Percentiles rank a stretch among this genome's conserved stretches.
Conservation (phyloP, 1,140 invertebrate species). For the Zaprionus tsacasi region DNA sequence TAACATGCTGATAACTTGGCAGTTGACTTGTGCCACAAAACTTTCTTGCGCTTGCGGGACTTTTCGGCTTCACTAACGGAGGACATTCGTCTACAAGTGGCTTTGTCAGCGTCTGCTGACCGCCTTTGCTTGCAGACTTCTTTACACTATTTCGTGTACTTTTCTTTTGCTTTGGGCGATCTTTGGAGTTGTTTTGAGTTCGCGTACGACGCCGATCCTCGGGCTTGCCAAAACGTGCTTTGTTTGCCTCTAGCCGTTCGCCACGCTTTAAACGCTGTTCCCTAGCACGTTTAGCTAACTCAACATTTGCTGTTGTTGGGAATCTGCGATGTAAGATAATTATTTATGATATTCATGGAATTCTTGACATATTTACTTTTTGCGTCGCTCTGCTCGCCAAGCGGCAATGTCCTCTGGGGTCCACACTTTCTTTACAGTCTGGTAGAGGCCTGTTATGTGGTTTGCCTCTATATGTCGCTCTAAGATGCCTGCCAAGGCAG, state of each 20-base stretch:
- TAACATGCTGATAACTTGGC: constrained; percentile 64
- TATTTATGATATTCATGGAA: neutral
- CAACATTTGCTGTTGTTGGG: constrained; percentile 90
- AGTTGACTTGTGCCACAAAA: constrained; percentile 65
- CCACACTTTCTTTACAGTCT: constrained; percentile 89
- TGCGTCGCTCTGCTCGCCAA: constrained; percentile 92
- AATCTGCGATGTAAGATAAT: constrained; percentile 75
- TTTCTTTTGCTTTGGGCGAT: constrained; percentile 19
- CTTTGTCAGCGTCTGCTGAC: neutral
- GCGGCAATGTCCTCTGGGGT: constrained; percentile 92
- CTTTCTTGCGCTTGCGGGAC: constrained; percentile 11
- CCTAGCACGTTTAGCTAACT: constrained; percentile 86
- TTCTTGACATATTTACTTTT: constrained; percentile 74
- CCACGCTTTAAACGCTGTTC: constrained; percentile 89
- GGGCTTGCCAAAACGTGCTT: constrained; percentile 83
- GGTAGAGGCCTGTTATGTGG: constrained; percentile 91
- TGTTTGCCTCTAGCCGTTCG: constrained; percentile 86
- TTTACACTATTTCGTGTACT: neutral
- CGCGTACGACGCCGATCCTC: constrained; percentile 64
- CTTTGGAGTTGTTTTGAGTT: neutral
- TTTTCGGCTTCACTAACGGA: neutral
- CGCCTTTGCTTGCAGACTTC: neutral
- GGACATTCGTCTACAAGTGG: neutral
- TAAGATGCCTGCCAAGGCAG: constrained; percentile 91
- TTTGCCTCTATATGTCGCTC: constrained; percentile 92